A percentile compares a stretch with the other conserved stretches of the same genome.
Conservation (phyloP, 2,888 invertebrate genomes). For the Pilophorus perplexus region DNA sequence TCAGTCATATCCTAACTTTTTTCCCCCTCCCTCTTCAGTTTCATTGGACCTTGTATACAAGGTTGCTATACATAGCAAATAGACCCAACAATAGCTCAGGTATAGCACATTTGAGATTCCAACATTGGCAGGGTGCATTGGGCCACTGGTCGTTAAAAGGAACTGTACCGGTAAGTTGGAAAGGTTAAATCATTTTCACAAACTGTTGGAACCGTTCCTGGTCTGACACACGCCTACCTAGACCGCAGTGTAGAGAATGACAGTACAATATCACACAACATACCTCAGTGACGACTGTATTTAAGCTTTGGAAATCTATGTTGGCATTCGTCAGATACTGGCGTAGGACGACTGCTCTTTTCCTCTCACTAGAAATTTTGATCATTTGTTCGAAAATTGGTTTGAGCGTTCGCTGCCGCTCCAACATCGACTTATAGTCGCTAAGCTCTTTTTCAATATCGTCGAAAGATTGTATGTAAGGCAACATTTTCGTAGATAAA, state of each 20-base stretch:
- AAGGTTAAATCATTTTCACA: too few species aligned
- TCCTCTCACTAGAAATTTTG: constrained; percentile 11
- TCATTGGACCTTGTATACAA: too few species aligned
- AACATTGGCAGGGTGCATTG: too few species aligned
- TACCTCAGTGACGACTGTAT: constrained; percentile 13
- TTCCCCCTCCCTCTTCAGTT: too few species aligned
- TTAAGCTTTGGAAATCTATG: constrained; percentile 22
- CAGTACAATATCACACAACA: background rate
- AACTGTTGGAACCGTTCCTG: too few species aligned
- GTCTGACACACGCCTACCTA: background rate
- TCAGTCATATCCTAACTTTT: too few species aligned
- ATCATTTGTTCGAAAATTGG: constrained; percentile 30
- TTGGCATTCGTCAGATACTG: constrained; percentile 25
- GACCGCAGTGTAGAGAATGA: background rate
- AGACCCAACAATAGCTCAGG: too few species aligned
- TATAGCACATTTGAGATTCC: too few species aligned
- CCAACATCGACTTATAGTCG: constrained; percentile 7
- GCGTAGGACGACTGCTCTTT: constrained; percentile 16
- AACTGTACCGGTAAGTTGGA: too few species aligned
- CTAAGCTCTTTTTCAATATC: constrained; percentile 18
- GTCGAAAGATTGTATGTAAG: constrained; percentile 19
- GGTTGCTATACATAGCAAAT: too few species aligned
- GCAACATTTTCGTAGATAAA: constrained; percentile 4
- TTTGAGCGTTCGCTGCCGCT: constrained; percentile 14
- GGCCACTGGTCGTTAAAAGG: too few species aligned